Evolutionary conservation across 2,797 vertebrate genomes (phyloP), one percentile per base, ranked within the genome.

Genomic region (Mallotus villosus): DNA sequence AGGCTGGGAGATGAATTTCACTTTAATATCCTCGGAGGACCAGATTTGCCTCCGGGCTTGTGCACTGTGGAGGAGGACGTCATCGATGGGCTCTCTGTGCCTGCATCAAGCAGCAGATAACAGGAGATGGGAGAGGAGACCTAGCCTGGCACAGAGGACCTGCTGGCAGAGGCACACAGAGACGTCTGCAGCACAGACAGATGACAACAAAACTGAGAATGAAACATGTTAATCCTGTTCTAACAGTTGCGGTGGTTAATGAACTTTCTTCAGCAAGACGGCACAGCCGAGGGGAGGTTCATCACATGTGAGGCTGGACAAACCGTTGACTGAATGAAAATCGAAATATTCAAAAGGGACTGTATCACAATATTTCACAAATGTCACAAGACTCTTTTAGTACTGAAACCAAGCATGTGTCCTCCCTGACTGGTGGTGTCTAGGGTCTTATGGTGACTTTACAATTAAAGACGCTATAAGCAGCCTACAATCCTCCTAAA

Each of bases 21-120:
- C 79, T 91, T 90, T 88, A 75, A 87, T 90, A 88, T 91, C 84
- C 83, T 90, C 80, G 63, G 67, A 63, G 79, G 82, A 85, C 76
- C 72, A 68, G 67, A 69, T 41, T 68, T 37, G 70, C 72, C 62
- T 71, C 41, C 75, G 63, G 78, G 71, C 74, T 73, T 46, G 72
- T 80, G 51, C 2, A 17, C 73, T 72, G 81, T 68, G 51, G 64
- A 80, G 75, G 68, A 75, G 84, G 87, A 90, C 87, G 86, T 90
- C 89, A 84, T 87, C 88, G 64, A 83, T 84, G 76, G 73, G 76
- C 73, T 81, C 78, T 78, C 78, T 80, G 70, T 75, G 72, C 68
- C 2, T 74, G 63, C 82, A 82, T 84, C 84, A 76, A 84, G 78
- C 73, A 82, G 77, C 70, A 81, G 86, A 90, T 91, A 88, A 89